A percentile compares a stretch with the other conserved stretches of the same genome.
Conservation (phyloP, 2,888 invertebrate genomes). For the Agrochola lota region DNA sequence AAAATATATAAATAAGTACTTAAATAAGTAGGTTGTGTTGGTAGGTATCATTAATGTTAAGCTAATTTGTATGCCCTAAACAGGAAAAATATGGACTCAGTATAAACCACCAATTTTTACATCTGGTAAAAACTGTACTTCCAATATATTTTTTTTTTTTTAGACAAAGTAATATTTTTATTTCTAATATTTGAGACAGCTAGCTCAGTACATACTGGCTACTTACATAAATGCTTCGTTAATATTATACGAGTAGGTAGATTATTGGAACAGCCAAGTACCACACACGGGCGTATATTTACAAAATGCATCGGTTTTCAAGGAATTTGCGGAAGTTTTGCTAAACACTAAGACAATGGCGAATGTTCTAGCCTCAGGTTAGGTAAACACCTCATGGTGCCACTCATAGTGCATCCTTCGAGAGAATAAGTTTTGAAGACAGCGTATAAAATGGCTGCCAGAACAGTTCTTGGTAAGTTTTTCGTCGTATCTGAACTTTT, state of each 20-base stretch:
- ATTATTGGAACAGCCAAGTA: slow-evolving; percentile 19
- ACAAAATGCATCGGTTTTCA: slow-evolving; percentile 51
- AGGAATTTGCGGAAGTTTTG: slow-evolving; percentile 62
- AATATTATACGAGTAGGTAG: not conserved
- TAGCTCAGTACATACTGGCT: not conserved
- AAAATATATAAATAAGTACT: too few relatives aligned
- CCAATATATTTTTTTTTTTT: too few relatives aligned
- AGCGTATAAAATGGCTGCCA: slow-evolving; percentile 52
- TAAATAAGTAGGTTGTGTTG: too few relatives aligned
- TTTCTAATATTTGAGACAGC: not conserved
- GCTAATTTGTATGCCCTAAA: too few relatives aligned
- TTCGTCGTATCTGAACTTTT: not conserved
- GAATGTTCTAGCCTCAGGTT: slow-evolving; percentile 23
- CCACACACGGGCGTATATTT: slow-evolving; percentile 36
- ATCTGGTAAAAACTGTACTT: too few relatives aligned
- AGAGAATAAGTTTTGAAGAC: slow-evolving; percentile 48
- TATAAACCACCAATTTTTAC: too few relatives aligned
- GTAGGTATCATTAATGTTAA: too few relatives aligned
- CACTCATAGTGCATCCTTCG: slow-evolving; percentile 57
- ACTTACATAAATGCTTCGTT: not conserved
- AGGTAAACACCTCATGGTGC: slow-evolving; percentile 39
- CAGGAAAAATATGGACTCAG: too few relatives aligned
- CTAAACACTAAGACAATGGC: slow-evolving; percentile 61
- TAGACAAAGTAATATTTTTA: too few relatives aligned
- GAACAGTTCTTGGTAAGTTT: slow-evolving; percentile 66